These are phyloP conservation scores for Myotis vivesi DNA, from an alignment of 2,797 vertebrate genomes.

Conservation along the genomic window DNA sequence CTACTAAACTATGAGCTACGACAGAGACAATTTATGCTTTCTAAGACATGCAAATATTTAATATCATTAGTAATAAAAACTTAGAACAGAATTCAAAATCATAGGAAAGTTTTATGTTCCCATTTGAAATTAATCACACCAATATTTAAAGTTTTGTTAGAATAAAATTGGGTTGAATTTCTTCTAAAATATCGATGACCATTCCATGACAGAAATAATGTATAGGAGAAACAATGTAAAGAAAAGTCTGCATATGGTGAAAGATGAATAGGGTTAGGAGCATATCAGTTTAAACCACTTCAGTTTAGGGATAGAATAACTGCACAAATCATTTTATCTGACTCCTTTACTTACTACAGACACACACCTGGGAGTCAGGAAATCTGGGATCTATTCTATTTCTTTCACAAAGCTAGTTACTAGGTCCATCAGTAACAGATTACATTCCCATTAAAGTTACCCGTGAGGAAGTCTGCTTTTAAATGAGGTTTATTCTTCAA, in stretches of 20 bases:
- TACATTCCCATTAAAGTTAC: background rate
- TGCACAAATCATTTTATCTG: background rate
- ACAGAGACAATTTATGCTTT: background rate
- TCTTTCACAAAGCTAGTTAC: background rate
- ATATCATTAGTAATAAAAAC: constrained; percentile 27
- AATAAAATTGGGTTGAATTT: background rate
- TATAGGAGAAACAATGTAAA: background rate
- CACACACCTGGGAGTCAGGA: background rate
- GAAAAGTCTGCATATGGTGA: background rate
- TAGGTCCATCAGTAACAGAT: background rate
- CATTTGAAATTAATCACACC: constrained; percentile 12
- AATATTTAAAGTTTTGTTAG: background rate
- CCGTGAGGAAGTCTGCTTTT: background rate
- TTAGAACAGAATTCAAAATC: background rate
- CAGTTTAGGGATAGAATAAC: background rate
- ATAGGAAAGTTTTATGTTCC: background rate
- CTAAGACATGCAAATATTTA: background rate
- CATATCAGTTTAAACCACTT: background rate
- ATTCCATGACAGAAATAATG: background rate
- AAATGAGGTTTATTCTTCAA: background rate
- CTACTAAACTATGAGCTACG: background rate
- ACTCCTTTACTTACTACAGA: background rate
- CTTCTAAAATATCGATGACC: background rate
- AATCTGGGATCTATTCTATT: background rate
- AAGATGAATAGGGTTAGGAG: background rate